These are phyloP conservation scores for Aselliscus stoliczkanus DNA, from an alignment of 2,797 vertebrate species.

Conservation along the genomic window DNA sequence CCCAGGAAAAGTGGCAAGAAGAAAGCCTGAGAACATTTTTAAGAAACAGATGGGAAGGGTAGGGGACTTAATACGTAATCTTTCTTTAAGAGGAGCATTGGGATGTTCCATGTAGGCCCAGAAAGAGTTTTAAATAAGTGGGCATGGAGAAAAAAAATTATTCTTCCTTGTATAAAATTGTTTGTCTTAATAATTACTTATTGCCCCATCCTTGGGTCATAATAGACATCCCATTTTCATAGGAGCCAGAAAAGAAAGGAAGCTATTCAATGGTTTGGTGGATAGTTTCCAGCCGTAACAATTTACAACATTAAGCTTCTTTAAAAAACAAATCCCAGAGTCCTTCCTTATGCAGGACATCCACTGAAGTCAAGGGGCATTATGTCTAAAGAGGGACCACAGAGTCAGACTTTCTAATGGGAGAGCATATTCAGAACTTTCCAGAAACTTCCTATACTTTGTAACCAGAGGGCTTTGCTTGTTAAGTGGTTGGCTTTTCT, in stretches of 20 bases:
- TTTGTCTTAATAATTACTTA: not conserved
- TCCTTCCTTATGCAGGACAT: not conserved
- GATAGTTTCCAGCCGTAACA: not conserved
- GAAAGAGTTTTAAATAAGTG: slow-evolving; percentile 46
- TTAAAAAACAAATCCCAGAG: not conserved
- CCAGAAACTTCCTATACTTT: not conserved
- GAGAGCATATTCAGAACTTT: not conserved
- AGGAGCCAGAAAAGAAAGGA: slow-evolving; percentile 19
- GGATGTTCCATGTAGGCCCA: not conserved
- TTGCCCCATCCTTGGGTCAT: not conserved
- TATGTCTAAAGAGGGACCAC: not conserved
- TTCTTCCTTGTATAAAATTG: not conserved
- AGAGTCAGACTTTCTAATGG: not conserved
- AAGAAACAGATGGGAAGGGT: not conserved
- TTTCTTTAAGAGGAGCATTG: slow-evolving; percentile 50
- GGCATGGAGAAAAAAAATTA: not conserved
- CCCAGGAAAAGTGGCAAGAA: slow-evolving; percentile 15
- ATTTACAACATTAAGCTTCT: not conserved
- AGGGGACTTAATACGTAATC: not conserved
- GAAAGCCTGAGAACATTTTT: slow-evolving; percentile 34
- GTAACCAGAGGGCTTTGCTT: not conserved
- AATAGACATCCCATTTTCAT: not conserved
- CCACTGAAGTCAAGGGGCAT: not conserved
- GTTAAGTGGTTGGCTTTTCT: not conserved
- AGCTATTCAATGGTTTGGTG: not conserved